Percentiles rank a stretch among this genome's conserved stretches.
Evolutionary conservation across 1,140 invertebrate genomes (phyloP).

Genomic region (Nasonia vitripennis): DNA sequence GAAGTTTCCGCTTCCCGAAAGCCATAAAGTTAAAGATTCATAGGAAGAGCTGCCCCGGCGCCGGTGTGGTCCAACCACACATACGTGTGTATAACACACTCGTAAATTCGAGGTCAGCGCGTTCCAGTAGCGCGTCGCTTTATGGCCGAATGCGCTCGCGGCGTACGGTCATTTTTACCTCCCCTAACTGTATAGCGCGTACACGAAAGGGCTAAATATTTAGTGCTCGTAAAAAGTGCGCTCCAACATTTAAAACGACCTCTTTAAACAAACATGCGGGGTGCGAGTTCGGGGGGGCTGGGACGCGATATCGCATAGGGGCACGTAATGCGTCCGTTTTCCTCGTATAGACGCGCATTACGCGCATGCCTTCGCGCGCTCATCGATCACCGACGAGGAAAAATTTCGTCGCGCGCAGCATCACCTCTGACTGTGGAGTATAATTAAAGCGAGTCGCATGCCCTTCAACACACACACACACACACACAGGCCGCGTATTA

Average conservation of each 20-base stretch:
- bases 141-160: background rate
- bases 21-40: constrained; percentile 37
- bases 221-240: constrained; percentile 7
- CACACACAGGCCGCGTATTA: background rate
- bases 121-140: too few species aligned
- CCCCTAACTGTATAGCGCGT: background rate
- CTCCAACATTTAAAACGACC: background rate
- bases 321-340: background rate
- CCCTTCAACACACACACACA: background rate
- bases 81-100: constrained; percentile 45
- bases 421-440: too few species aligned
- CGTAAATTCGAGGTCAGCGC: constrained; percentile 18
- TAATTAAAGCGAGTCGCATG: background rate
- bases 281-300: too few species aligned
- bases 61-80: constrained; percentile 19
- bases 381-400: background rate
- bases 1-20: constrained; percentile 39
- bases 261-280: constrained; percentile 6
- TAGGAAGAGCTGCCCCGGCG: constrained; percentile 21
- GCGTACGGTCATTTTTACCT: constrained; percentile 17
- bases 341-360: background rate
- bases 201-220: constrained; percentile 4
- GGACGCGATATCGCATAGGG: too few species aligned
- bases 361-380: background rate
- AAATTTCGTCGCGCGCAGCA: background rate